Evolutionary conservation across 2,797 vertebrate genomes (phyloP).

Genomic region (Rousettus madagascariensis): DNA sequence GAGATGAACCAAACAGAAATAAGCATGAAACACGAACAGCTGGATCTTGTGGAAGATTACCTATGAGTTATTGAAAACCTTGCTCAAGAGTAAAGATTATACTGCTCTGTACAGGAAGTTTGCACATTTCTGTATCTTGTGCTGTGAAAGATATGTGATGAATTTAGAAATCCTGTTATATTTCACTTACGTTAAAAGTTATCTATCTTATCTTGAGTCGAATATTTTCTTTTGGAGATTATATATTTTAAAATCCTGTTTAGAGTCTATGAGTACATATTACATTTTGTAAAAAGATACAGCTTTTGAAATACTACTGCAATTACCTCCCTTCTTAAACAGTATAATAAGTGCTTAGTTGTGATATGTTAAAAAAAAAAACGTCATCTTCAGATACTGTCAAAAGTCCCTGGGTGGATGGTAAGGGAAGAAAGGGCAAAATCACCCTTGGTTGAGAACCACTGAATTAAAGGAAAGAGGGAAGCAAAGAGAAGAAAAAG

Average conservation of each 20-base stretch:
- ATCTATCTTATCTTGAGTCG: constrained; percentile 72
- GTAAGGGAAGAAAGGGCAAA: neutral
- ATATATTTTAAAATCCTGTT: constrained; percentile 82
- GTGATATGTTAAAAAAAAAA: neutral
- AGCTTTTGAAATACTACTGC: constrained; percentile 76
- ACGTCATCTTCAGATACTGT: neutral
- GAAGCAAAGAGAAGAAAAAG: no score
- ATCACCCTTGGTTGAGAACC: neutral
- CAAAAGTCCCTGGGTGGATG: neutral
- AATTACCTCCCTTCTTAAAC: constrained; percentile 69
- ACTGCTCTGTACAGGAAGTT: constrained; percentile 60
- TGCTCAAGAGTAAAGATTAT: constrained; percentile 87
- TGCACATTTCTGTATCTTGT: constrained; percentile 73
- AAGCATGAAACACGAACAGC: constrained; percentile 95
- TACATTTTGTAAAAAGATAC: constrained; percentile 79
- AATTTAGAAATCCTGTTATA: constrained; percentile 78
- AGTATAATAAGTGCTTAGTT: constrained; percentile 57
- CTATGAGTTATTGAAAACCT: constrained; percentile 93
- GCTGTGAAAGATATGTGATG: constrained; percentile 80
- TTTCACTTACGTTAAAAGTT: constrained; percentile 84
- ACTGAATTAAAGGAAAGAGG: neutral
- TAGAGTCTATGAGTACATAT: constrained; percentile 78
- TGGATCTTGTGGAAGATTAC: constrained; percentile 94
- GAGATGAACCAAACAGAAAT: constrained; percentile 98
- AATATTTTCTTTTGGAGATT: constrained; percentile 84